Evolutionary conservation across 2,797 vertebrate species (phyloP), one percentile per base, ranked within the genome.

Genomic region (Peromyscus eremicus): DNA sequence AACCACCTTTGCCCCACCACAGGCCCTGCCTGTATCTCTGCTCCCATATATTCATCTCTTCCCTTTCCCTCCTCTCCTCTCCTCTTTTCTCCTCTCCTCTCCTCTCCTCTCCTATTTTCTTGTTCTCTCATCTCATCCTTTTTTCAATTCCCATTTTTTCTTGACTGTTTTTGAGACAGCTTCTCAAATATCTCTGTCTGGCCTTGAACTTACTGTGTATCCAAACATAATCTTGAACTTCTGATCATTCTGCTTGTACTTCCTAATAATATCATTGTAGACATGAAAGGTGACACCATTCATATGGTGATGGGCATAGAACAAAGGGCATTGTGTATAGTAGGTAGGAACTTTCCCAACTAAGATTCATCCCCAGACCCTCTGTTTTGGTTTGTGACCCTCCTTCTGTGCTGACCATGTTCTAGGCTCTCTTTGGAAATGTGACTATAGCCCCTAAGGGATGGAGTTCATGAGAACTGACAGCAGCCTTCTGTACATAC

Each of bases 401-500:
- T 82, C 27, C n/a, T 34, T 64, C 23, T 81, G 6, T 57, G 14
- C 62, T 75, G 6, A 57, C 3, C 23, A 0, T 73, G 27, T 21
- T 73, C 32, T 32, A 11, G 5, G 2, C 4, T 27, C 40, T 27
- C 4, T 81, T 46, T 40, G n/a, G 52, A 52, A 2, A 23, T 29
- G 19, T 6, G 29, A n/a, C 9, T n/a, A 55, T 32, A 6, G 16
- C 2, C 14, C n/a, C 68, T 11, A 40, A 23, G 14, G 4, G 11
- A 52, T 43, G 7, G 0, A 34, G 2, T 23, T 40, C 5, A 2
- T 23, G 43, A 23, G 27, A 32, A 62, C 11, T 64, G 17, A 80
- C 2, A 49, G 25, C 3, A n/a, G 6, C 10, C 8, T 32, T 16
- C 5, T 27, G 16, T 57, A n/a, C 16, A 1, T 0, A 6, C 0